phyloP scores from a whole-genome alignment of 2,888 invertebrate species.

The Watsonalla binaria region DNA sequence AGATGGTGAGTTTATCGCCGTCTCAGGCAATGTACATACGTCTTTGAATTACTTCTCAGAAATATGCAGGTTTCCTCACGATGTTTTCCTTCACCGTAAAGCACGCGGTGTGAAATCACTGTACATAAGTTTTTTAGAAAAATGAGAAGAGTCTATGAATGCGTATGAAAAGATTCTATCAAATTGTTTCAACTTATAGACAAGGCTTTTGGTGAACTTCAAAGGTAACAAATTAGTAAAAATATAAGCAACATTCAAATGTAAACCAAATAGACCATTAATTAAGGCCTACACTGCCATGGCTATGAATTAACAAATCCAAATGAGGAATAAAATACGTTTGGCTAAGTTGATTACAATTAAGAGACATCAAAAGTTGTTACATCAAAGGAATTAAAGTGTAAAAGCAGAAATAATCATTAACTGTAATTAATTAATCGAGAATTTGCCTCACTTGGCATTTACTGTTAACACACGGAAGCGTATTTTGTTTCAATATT shows the following conservation, averaged over 20 bases:
- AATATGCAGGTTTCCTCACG: no score
- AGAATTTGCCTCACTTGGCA: conserved; percentile 3
- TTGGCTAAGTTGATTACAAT: not conserved
- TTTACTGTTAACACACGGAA: not conserved
- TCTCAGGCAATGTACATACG: no score
- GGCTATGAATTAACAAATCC: not conserved
- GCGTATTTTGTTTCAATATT: not conserved
- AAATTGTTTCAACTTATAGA: no score
- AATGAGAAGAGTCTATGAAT: no score
- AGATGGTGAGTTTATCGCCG: no score
- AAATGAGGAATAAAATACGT: not conserved
- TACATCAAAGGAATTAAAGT: conserved; percentile 5
- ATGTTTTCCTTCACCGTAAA: no score
- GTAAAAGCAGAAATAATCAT: conserved; percentile 9
- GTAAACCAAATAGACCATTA: not conserved
- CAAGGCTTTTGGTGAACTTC: no score
- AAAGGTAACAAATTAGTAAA: no score
- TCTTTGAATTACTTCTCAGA: no score
- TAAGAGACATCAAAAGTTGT: not conserved
- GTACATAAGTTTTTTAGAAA: no score
- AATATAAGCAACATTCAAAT: not conserved
- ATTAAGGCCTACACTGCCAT: not conserved
- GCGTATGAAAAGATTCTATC: no score
- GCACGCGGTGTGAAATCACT: no score
- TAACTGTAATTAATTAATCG: conserved; percentile 7